A percentile compares a stretch with the other conserved stretches of the same genome.
phyloP scores from a whole-genome alignment of 2,888 invertebrate genomes.

The Noctua fimbriata region DNA sequence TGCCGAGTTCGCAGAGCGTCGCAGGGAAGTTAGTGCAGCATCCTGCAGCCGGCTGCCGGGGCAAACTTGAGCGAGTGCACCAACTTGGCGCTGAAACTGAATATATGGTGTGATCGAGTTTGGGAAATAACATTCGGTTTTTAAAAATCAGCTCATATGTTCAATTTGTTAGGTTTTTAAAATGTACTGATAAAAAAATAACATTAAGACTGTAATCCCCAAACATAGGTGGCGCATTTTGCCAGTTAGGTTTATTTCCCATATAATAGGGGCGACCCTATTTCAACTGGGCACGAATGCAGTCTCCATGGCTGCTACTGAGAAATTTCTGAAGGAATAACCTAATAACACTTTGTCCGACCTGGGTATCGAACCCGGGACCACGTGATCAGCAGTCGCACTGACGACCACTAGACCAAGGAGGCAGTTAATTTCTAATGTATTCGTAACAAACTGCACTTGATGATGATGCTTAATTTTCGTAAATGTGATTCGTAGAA shows the following conservation, averaged over 20 bases:
- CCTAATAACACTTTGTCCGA: neutral
- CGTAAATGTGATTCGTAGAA: neutral
- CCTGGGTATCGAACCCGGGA: neutral
- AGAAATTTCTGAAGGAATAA: neutral
- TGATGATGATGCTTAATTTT: neutral
- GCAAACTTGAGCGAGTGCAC: neutral
- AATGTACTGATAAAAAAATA: neutral
- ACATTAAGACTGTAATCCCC: neutral
- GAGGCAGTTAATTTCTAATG: neutral
- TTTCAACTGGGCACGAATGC: neutral
- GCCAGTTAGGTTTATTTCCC: neutral
- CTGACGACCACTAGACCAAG: neutral
- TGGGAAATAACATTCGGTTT: neutral
- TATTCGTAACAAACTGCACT: neutral
- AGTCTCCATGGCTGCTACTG: neutral
- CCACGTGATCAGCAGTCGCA: neutral
- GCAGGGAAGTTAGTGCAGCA: conserved; percentile 3
- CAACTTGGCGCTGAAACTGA: neutral
- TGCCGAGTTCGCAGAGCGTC: neutral
- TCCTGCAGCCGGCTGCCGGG: neutral
- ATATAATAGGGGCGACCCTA: neutral
- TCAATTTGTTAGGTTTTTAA: neutral
- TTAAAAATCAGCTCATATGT: neutral
- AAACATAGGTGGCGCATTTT: neutral
- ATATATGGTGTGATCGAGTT: conserved; percentile 10